phyloP scores from a whole-genome alignment of 2,113 vertebrate genomes.

The Ellobius talpinus region DNA sequence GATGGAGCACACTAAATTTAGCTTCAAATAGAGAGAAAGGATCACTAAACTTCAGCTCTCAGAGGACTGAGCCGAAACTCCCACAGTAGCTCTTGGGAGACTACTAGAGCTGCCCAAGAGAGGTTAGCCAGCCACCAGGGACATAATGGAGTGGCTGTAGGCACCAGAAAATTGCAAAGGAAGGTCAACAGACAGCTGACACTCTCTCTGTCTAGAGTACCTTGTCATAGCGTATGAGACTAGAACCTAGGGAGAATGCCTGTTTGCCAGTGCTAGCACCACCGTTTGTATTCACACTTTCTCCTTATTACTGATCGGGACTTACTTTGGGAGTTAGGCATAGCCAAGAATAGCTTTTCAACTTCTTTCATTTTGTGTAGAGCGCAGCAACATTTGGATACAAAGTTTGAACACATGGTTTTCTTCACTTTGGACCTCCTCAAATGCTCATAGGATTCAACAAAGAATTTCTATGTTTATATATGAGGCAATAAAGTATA shows the following conservation, averaged over 20 bases:
- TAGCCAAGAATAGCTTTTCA: conserved; percentile 3
- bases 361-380: background rate
- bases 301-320: background rate
- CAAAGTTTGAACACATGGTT: background rate
- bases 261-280: background rate
- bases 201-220: background rate
- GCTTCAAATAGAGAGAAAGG: background rate
- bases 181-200: background rate
- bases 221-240: fast-evolving
- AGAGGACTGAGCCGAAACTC: background rate
- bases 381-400: background rate
- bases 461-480: background rate
- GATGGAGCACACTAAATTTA: conserved; percentile 23
- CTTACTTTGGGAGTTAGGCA: background rate
- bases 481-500: background rate
- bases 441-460: background rate
- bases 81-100: background rate
- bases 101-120: background rate
- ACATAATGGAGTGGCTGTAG: background rate
- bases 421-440: background rate
- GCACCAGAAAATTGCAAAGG: background rate
- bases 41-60: background rate
- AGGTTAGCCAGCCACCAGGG: fast-evolving
- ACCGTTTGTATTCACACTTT: background rate
- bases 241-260: background rate